A percentile compares a stretch with the other conserved stretches of the same genome.
phyloP scores from a whole-genome alignment of 1,140 invertebrate species.

The Dendroctonus ponderosae region DNA sequence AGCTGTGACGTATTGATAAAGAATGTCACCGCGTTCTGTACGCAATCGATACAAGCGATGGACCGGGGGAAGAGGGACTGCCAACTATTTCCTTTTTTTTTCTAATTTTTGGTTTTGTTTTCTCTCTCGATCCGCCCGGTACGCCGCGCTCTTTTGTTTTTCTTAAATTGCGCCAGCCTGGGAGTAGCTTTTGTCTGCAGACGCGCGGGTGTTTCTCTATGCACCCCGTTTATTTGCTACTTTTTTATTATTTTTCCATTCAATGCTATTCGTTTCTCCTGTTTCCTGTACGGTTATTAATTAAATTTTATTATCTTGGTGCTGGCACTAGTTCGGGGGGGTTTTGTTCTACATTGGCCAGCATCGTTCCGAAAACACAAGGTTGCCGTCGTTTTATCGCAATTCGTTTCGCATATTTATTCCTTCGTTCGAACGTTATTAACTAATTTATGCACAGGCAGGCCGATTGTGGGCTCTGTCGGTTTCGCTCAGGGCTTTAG shows the following conservation, averaged over 20 bases:
- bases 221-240: conserved; percentile 28
- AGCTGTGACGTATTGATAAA: conserved; percentile 59
- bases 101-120: conserved; percentile 36
- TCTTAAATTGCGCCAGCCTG: conserved; percentile 37
- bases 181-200: conserved; percentile 34
- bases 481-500: too few relatives aligned
- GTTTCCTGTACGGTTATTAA: conserved; percentile 35
- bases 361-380: conserved; percentile 3
- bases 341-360: conserved; percentile 5
- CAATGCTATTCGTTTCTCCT: conserved; percentile 27
- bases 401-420: too few relatives aligned
- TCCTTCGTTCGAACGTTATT: too few relatives aligned
- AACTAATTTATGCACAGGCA: too few relatives aligned
- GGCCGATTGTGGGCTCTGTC: too few relatives aligned
- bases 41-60: conserved; percentile 50
- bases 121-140: conserved; percentile 32
- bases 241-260: conserved; percentile 29
- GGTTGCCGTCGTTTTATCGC: too few relatives aligned
- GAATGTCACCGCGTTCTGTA: conserved; percentile 60
- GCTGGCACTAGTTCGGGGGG: conserved; percentile 6
- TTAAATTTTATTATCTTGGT: conserved; percentile 33
- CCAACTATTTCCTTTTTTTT: conserved; percentile 29
- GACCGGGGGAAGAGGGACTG: conserved; percentile 21
- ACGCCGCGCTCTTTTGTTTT: conserved; percentile 37
- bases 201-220: conserved; percentile 34